Evolutionary conservation across 2,113 vertebrate species (phyloP).

Genomic region (Steatornis caripensis): DNA sequence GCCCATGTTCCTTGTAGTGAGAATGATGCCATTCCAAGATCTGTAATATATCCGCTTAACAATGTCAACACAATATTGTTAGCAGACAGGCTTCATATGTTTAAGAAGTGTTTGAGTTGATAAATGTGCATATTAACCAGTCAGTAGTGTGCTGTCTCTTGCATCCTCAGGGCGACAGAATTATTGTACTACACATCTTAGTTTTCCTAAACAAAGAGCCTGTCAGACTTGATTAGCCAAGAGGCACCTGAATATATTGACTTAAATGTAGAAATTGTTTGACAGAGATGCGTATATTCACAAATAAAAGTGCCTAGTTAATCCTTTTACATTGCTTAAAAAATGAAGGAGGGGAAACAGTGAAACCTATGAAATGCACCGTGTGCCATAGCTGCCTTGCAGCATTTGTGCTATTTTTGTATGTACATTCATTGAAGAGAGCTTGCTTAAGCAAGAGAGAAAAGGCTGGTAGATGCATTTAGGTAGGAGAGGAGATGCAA

Average conservation of each 20-base stretch:
- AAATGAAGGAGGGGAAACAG: background rate
- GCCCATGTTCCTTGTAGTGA: background rate
- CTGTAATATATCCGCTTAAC: background rate
- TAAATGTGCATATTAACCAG: conserved; percentile 29
- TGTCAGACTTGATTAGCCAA: conserved; percentile 54
- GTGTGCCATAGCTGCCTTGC: background rate
- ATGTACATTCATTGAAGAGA: background rate
- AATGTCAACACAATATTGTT: conserved; percentile 12
- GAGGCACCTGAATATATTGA: conserved; percentile 29
- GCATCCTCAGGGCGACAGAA: conserved; percentile 17
- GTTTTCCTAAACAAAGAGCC: conserved; percentile 52
- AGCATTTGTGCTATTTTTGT: conserved; percentile 20
- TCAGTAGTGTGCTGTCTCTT: conserved; percentile 3
- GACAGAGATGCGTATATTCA: background rate
- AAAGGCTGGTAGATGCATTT: background rate
- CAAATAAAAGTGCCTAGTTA: conserved; percentile 22
- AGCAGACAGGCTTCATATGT: background rate
- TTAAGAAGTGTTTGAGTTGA: background rate
- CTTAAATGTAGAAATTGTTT: conserved; percentile 34
- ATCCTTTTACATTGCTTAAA: conserved; percentile 2
- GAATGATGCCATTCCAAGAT: background rate
- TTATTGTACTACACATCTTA: background rate
- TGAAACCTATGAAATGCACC: background rate
- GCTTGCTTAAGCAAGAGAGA: background rate
- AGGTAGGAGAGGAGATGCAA: background rate